phyloP scores from a whole-genome alignment of 2,113 vertebrate genomes.

The Gallinago media region DNA sequence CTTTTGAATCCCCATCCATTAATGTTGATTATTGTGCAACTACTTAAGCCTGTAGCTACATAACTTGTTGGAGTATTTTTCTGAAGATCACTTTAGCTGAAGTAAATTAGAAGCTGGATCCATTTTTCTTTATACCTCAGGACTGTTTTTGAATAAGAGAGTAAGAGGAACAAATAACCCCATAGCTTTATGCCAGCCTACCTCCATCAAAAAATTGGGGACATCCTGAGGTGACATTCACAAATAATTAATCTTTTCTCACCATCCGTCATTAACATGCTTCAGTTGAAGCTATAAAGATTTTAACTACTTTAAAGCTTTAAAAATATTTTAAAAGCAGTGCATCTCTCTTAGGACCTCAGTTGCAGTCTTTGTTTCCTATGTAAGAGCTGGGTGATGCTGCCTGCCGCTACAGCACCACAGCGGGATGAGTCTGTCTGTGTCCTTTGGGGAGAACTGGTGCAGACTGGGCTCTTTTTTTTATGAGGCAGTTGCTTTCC shows the following conservation, averaged over 20 bases:
- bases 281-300: background rate
- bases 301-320: background rate
- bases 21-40: background rate
- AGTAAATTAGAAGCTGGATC: background rate
- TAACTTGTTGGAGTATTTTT: background rate
- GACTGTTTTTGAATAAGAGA: background rate
- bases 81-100: background rate
- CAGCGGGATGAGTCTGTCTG: rapidly evolving
- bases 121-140: background rate
- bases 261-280: background rate
- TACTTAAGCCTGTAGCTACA: background rate
- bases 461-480: background rate
- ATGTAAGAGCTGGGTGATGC: background rate
- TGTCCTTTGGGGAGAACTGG: background rate
- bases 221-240: background rate
- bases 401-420: rapidly evolving
- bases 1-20: background rate
- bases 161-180: background rate
- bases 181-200: background rate
- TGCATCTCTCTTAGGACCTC: background rate
- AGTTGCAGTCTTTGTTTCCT: background rate
- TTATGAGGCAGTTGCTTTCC: background rate
- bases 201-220: background rate
- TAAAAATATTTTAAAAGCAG: background rate
- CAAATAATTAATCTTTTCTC: conserved; percentile 1